These are phyloP conservation scores for Subacronicta megacephala DNA, from an alignment of 2,888 invertebrate genomes.

Conservation along the genomic window DNA sequence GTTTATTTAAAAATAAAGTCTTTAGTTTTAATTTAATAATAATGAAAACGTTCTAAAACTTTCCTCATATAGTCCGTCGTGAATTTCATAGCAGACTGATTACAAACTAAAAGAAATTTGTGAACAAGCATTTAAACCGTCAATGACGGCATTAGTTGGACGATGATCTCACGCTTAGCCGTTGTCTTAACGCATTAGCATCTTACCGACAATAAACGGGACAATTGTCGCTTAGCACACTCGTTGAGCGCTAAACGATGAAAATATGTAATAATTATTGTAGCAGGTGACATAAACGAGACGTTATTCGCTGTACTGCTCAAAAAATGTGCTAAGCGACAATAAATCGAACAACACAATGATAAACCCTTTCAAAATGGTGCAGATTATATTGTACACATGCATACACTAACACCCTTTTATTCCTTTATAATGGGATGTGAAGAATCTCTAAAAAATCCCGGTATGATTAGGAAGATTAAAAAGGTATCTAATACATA, in stretches of 20 bases:
- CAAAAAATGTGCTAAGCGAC: not conserved
- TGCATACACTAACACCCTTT: too few species aligned
- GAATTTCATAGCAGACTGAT: constrained; percentile 27
- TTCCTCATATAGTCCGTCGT: too few species aligned
- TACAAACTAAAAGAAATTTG: constrained; percentile 37
- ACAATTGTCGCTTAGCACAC: constrained; percentile 38
- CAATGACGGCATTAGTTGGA: constrained; percentile 59
- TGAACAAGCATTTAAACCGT: constrained; percentile 48
- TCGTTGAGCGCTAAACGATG: constrained; percentile 29
- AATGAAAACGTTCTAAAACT: too few species aligned
- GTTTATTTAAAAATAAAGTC: not conserved
- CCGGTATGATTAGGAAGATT: too few species aligned
- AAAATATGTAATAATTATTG: constrained; percentile 21
- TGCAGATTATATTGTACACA: too few species aligned
- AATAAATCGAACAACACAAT: too few species aligned
- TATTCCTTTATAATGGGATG: too few species aligned
- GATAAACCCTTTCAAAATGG: too few species aligned
- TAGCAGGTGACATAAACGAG: constrained; percentile 7
- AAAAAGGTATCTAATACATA: too few species aligned
- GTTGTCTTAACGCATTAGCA: constrained; percentile 50
- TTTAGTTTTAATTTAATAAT: too few species aligned
- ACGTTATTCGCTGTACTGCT: not conserved
- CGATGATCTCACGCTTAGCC: constrained; percentile 57
- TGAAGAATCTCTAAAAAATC: too few species aligned
- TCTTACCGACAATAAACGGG: constrained; percentile 50